Conservation (phyloP, 2,888 invertebrate species). For the Lasioglossum vierecki region DNA sequence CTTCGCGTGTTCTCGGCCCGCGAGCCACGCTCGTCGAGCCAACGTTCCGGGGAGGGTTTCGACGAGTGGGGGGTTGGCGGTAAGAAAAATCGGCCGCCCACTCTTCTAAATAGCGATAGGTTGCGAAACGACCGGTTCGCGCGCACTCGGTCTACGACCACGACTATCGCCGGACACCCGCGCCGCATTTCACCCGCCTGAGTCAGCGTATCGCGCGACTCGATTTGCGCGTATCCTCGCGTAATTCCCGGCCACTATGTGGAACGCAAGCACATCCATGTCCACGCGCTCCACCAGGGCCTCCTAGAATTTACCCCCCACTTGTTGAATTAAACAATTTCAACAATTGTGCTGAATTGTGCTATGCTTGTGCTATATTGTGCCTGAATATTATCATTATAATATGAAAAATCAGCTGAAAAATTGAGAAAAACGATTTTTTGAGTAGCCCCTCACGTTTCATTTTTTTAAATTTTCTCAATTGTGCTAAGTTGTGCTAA, state of each 20-base stretch:
- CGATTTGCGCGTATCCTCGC: constrained; percentile 56
- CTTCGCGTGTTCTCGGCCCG: background rate
- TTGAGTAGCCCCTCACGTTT: no score
- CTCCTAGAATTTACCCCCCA: no score
- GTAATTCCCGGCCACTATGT: constrained; percentile 49
- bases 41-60: background rate
- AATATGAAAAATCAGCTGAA: no score
- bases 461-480: no score
- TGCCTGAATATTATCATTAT: no score
- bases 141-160: background rate
- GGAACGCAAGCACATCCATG: constrained; percentile 28
- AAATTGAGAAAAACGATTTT: no score
- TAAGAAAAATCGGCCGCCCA: constrained; percentile 30
- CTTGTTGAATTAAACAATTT: no score
- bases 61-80: background rate
- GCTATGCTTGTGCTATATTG: no score
- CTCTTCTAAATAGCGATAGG: constrained; percentile 19
- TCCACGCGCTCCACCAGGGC: background rate
- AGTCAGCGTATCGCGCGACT: constrained; percentile 67
- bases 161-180: constrained; percentile 69
- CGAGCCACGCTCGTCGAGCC: background rate
- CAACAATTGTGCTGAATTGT: no score
- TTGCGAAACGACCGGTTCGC: constrained; percentile 44
- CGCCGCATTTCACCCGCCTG: constrained; percentile 75
- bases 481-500: no score